phyloP scores from a whole-genome alignment of 2,888 invertebrate species.

The Mesorhabditis sp. region DNA sequence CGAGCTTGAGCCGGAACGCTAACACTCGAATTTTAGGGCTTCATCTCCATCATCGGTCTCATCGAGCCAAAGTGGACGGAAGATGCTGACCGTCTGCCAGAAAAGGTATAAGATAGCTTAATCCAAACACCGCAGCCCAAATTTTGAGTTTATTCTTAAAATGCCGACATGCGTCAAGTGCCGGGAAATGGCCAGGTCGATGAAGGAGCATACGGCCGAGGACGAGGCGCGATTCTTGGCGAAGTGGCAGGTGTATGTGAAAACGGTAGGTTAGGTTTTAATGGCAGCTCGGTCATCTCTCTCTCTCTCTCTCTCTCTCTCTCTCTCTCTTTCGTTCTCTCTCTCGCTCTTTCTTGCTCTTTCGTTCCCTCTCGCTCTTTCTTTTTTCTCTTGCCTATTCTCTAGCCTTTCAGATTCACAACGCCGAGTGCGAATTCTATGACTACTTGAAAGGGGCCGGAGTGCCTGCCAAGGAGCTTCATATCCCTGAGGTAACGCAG shows the following conservation, averaged over 20 bases:
- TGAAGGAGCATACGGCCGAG: neutral
- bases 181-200: neutral
- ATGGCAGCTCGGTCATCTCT: too few relatives aligned
- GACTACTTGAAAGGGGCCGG: neutral
- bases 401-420: neutral
- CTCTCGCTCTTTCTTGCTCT: too few relatives aligned
- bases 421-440: neutral
- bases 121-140: neutral
- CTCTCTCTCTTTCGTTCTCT: too few relatives aligned
- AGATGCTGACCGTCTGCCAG: neutral
- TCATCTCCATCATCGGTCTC: conserved; percentile 4
- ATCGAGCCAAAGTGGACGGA: conserved; percentile 1
- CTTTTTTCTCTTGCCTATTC: too few relatives aligned
- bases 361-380: too few relatives aligned
- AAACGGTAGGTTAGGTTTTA: neutral
- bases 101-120: neutral
- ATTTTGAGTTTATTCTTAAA: neutral
- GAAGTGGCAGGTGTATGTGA: neutral
- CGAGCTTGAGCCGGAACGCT: too few relatives aligned
- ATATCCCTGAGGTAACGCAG: neutral
- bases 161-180: neutral
- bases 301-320: too few relatives aligned
- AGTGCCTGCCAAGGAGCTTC: neutral
- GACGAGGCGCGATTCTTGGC: neutral
- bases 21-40: neutral